Conservation (phyloP, 2,113 vertebrate genomes). For the Morphnarchus princeps region DNA sequence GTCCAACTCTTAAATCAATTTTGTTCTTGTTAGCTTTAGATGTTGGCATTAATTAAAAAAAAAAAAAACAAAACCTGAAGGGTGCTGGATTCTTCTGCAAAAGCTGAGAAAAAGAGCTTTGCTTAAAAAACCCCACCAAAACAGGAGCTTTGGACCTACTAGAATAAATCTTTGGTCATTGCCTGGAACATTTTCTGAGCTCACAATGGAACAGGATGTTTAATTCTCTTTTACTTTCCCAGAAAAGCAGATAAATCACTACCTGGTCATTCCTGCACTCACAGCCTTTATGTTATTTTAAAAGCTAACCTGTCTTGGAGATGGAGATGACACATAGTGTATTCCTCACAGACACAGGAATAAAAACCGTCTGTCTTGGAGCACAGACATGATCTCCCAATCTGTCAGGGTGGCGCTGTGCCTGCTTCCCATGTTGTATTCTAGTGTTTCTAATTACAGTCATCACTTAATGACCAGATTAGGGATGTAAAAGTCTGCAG, state of each 20-base stretch:
- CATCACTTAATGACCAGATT: background rate
- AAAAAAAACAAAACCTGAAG: background rate
- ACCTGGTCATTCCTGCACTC: background rate
- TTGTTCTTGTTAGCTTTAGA: background rate
- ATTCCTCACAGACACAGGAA: background rate
- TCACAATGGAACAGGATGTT: background rate
- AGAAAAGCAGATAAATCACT: background rate
- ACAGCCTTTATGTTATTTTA: background rate
- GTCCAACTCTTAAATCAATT: background rate
- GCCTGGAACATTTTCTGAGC: background rate
- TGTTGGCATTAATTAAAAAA: background rate
- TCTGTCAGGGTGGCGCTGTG: background rate
- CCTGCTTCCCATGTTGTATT: background rate
- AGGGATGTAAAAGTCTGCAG: background rate
- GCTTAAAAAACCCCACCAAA: fast-evolving
- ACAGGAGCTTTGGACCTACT: background rate
- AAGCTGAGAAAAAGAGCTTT: background rate
- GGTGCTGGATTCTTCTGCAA: background rate
- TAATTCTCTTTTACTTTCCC: background rate
- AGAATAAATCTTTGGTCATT: background rate
- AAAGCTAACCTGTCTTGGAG: background rate
- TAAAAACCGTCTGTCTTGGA: background rate
- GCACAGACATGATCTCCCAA: background rate
- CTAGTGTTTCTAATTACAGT: background rate
- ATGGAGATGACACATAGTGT: background rate